Evolutionary conservation across 1,140 invertebrate species (phyloP).

Genomic region (Platyura marginata): DNA sequence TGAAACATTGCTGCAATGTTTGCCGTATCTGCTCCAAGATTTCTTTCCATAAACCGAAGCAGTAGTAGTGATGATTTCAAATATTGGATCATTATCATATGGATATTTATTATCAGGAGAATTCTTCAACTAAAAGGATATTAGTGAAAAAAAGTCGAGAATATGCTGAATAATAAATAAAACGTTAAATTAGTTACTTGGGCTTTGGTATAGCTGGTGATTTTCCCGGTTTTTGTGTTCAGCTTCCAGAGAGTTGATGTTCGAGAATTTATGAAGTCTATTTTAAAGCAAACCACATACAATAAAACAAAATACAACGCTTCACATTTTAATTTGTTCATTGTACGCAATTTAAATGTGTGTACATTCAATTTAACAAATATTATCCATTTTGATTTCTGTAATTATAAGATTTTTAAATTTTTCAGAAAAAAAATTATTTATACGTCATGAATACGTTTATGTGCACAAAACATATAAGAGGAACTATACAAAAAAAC

Average conservation of each 20-base stretch:
- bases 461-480: no score
- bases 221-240: constrained; percentile 44
- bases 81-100: not conserved
- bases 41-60: constrained; percentile 1
- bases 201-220: constrained; percentile 12
- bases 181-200: not conserved
- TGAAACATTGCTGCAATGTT: constrained; percentile 42
- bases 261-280: constrained; percentile 47
- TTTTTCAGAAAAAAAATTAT: no score
- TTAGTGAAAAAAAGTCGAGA: not conserved
- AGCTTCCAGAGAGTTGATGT: constrained; percentile 56
- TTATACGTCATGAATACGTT: no score
- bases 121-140: no score
- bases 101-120: not conserved
- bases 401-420: no score
- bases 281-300: constrained; percentile 45
- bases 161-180: not conserved
- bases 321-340: no score
- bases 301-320: no score
- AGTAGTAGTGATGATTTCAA: constrained; percentile 1
- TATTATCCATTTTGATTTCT: no score
- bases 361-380: no score
- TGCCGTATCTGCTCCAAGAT: constrained; percentile 27
- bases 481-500: no score
- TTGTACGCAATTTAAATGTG: no score